Percentiles rank a stretch among this genome's conserved stretches.
Conservation (phyloP, 2,888 invertebrate species). For the Leistus spinibarbis region DNA sequence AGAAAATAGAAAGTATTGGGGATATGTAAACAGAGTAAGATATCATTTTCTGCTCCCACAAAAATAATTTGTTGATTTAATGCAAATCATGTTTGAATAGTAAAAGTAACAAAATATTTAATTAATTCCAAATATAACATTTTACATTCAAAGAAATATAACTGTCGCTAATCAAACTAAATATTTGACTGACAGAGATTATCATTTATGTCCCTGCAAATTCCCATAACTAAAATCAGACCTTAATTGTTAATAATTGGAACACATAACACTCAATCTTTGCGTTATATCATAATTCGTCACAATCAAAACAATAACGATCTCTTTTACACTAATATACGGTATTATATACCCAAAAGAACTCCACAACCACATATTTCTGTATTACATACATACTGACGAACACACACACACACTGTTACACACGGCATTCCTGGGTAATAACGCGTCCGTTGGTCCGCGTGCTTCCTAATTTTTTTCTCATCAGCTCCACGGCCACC, state of each 20-base stretch:
- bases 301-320: neutral
- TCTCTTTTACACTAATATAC: neutral
- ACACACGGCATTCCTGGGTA: constrained; percentile 48
- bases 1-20: too few relatives aligned
- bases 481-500: constrained; percentile 48
- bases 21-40: too few relatives aligned
- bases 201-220: too few relatives aligned
- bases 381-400: neutral
- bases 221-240: neutral
- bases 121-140: too few relatives aligned
- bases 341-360: neutral
- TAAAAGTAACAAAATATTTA: too few relatives aligned
- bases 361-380: neutral
- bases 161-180: too few relatives aligned
- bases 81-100: too few relatives aligned
- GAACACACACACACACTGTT: neutral
- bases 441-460: constrained; percentile 46
- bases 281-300: neutral
- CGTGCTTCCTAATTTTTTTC: constrained; percentile 53
- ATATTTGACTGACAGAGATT: too few relatives aligned
- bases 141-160: too few relatives aligned
- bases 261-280: neutral
- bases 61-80: too few relatives aligned
- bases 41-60: too few relatives aligned
- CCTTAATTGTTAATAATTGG: neutral